phyloP scores from a whole-genome alignment of 2,797 vertebrate species.

The Rhinoraja longicauda region DNA sequence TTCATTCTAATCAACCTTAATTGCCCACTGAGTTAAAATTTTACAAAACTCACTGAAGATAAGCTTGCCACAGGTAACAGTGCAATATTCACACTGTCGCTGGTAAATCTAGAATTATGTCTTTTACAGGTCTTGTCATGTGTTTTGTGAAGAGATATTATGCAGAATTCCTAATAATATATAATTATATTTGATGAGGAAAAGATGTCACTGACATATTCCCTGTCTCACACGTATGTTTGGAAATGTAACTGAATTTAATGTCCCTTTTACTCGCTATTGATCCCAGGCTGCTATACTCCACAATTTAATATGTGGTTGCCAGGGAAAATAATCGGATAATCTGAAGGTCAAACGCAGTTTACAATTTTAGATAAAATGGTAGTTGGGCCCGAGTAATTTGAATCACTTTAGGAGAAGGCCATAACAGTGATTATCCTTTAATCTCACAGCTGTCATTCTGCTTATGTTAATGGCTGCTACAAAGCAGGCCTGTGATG shows the following conservation, averaged over 20 bases:
- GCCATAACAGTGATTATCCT: background rate
- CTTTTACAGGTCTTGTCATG: background rate
- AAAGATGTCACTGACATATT: background rate
- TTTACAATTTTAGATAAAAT: slow-evolving; percentile 17
- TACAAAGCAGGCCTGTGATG: background rate
- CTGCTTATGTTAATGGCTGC: background rate
- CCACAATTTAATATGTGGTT: background rate
- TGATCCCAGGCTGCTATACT: background rate
- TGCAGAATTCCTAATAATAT: background rate
- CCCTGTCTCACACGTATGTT: background rate
- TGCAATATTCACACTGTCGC: background rate
- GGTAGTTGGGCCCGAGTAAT: background rate
- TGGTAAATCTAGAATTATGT: background rate
- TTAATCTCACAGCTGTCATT: background rate
- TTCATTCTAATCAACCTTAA: background rate
- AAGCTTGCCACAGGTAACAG: background rate
- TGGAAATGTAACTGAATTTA: slow-evolving; percentile 12
- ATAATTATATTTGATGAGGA: background rate
- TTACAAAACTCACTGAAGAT: background rate
- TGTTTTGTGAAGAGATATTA: background rate
- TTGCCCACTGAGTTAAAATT: background rate
- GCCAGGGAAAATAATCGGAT: slow-evolving; percentile 26
- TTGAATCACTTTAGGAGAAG: background rate
- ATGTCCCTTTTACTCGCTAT: background rate
- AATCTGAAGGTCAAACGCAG: background rate